Conservation (phyloP, 2,797 vertebrate species). For the Coregonus ussuriensis region DNA sequence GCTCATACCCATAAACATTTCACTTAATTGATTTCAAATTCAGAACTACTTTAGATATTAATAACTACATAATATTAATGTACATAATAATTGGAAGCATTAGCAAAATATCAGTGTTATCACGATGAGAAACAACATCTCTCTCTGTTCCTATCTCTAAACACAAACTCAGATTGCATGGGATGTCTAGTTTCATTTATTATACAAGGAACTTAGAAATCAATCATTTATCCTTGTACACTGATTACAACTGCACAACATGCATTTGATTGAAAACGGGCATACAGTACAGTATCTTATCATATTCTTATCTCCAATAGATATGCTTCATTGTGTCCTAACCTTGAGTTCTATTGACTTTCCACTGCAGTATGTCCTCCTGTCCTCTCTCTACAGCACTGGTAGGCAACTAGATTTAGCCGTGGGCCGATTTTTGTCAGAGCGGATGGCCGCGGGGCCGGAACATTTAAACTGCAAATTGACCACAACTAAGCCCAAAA, state of each 20-base stretch:
- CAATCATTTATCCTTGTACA: not conserved
- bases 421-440: no score
- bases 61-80: not conserved
- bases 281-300: no score
- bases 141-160: not conserved
- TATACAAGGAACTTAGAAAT: not conserved
- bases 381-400: not conserved
- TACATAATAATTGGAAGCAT: not conserved
- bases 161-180: not conserved
- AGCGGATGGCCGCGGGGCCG: no score
- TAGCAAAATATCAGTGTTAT: not conserved
- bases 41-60: not conserved
- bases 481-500: no score
- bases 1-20: not conserved
- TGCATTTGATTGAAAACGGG: not conserved
- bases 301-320: not conserved
- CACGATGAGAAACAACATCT: not conserved
- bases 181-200: not conserved
- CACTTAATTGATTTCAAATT: no score
- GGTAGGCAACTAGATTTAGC: no score
- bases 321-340: not conserved
- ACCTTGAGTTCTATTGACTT: conserved; percentile 5
- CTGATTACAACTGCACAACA: not conserved
- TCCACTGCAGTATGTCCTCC: not conserved
- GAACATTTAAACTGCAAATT: no score